These are phyloP conservation scores for Pempheris klunzingeri DNA, from an alignment of 2,797 vertebrate species.

Conservation along the genomic window DNA sequence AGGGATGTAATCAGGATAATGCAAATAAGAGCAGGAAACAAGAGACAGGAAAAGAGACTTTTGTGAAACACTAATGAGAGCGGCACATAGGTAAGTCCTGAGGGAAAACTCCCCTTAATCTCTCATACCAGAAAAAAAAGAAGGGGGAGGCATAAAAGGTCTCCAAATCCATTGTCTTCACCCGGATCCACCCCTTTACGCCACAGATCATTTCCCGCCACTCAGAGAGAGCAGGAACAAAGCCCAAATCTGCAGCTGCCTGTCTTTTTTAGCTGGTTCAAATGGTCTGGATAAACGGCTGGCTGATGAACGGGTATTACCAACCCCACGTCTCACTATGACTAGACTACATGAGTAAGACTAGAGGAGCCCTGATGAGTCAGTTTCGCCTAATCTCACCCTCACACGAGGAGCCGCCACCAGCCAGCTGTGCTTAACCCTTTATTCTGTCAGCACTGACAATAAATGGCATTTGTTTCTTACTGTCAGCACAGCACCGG, in stretches of 20 bases:
- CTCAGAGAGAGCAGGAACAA: slow-evolving; percentile 41
- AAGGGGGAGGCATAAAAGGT: slow-evolving; percentile 17
- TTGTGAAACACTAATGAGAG: slow-evolving; percentile 13
- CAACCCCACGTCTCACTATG: not conserved
- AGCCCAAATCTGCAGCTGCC: slow-evolving; percentile 31
- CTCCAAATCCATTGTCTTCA: slow-evolving; percentile 44
- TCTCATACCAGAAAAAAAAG: not conserved
- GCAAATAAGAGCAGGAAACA: slow-evolving; percentile 27
- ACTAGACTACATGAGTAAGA: slow-evolving; percentile 9
- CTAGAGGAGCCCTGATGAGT: not conserved
- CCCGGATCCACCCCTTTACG: not conserved
- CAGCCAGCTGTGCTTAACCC: not conserved
- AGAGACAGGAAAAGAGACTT: slow-evolving; percentile 15
- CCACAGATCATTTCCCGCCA: slow-evolving; percentile 53
- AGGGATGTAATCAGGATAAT: slow-evolving; percentile 20
- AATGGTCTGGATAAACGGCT: slow-evolving; percentile 12
- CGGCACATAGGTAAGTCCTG: not conserved
- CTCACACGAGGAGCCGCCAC: not conserved
- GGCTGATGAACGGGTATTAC: slow-evolving; percentile 13
- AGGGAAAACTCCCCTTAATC: not conserved
- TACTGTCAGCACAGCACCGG: not conserved
- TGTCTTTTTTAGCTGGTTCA: slow-evolving; percentile 21
- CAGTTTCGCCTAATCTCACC: not conserved
- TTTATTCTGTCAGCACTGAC: not conserved
- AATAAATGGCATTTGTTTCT: not conserved